phyloP scores from a whole-genome alignment of 2,113 vertebrate genomes.

The Heptranchias perlo region DNA sequence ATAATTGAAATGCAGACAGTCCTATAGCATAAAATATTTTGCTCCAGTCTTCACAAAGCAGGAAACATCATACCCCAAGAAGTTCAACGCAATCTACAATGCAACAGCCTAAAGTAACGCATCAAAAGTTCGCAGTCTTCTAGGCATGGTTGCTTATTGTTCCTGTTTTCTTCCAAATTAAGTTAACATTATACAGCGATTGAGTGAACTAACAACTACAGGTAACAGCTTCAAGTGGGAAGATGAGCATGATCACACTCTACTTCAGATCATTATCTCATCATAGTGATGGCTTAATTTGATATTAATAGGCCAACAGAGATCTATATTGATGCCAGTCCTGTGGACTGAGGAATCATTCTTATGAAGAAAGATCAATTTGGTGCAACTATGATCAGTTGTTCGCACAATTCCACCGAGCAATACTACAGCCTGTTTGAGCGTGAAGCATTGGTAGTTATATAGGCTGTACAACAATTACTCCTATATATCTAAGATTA shows the following conservation, averaged over 20 bases:
- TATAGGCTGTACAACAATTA: background rate
- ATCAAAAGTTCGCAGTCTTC: background rate
- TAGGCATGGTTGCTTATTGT: background rate
- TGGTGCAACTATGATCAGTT: background rate
- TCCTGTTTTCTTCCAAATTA: background rate
- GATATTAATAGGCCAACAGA: background rate
- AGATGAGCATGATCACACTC: background rate
- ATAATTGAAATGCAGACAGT: background rate
- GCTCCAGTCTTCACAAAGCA: background rate
- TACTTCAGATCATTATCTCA: background rate
- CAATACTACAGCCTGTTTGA: background rate
- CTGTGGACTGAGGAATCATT: background rate
- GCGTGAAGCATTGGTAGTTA: background rate
- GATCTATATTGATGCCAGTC: background rate
- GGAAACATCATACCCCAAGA: background rate
- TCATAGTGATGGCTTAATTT: background rate
- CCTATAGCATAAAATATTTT: background rate
- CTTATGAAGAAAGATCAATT: background rate
- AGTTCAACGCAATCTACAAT: background rate
- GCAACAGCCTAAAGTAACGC: background rate
- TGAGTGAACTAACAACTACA: background rate
- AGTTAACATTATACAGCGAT: background rate
- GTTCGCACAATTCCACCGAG: background rate
- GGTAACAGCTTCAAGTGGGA: background rate
- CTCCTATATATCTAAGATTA: background rate